Percentiles rank a stretch among this genome's conserved stretches.
phyloP scores from a whole-genome alignment of 1,140 invertebrate genomes.

The Sinonovacula constricta region DNA sequence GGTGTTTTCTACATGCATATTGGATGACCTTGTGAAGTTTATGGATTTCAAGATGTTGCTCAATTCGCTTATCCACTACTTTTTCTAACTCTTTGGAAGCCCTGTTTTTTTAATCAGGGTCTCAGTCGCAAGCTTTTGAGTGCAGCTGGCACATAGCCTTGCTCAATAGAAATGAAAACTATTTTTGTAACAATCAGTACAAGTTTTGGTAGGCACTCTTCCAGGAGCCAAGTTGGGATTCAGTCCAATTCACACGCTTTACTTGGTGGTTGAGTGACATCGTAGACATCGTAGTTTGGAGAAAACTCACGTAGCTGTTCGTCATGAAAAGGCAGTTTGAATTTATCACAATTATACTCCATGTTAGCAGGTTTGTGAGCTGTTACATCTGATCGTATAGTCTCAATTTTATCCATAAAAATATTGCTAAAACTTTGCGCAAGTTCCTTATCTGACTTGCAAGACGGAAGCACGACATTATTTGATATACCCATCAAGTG shows the following conservation, averaged over 20 bases:
- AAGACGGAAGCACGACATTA: background rate
- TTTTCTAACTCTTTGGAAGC: constrained; percentile 49
- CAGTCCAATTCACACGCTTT: constrained; percentile 35
- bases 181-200: too few species aligned
- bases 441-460: background rate
- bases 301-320: background rate
- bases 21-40: constrained; percentile 27
- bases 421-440: constrained; percentile 1
- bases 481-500: background rate
- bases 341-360: background rate
- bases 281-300: background rate
- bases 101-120: constrained; percentile 36
- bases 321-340: background rate
- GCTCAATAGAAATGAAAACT: too few species aligned
- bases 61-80: constrained; percentile 15
- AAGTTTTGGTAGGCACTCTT: constrained; percentile 15
- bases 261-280: background rate
- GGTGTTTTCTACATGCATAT: constrained; percentile 31
- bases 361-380: background rate
- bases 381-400: background rate
- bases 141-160: too few species aligned
- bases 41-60: constrained; percentile 21
- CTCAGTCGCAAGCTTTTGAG: constrained; percentile 37
- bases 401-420: constrained; percentile 5
- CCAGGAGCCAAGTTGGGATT: constrained; percentile 35